Base-by-base conservation (phyloP, 2,797 vertebrate genomes). In the Euphonia xanthogaster region DNA sequence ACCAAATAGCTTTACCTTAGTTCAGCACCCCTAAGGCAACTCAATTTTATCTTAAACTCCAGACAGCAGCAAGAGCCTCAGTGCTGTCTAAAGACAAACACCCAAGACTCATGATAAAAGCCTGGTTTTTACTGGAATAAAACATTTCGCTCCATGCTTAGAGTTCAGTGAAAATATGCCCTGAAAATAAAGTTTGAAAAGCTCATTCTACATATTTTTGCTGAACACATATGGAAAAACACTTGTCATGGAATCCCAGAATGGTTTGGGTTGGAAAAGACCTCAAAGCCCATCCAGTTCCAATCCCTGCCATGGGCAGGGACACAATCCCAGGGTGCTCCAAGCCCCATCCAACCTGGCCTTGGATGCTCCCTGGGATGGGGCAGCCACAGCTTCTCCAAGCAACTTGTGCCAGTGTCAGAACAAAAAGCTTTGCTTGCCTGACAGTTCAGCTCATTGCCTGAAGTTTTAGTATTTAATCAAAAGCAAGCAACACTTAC, bases 401-500 rank as follows among this genome's bases (percentile, higher is more conserved):
- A 17, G 12, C 40, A 66, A 1, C 24, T 2, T 40, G 24, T 66
- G n/a, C 51, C 74, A 86, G 58, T 3, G 61, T 23, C 63, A 61
- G 47, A 47, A 76, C 24, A 54, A 54, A 76, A 68, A 40, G 28
- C 6, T 61, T 54, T 61, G 33, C 21, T 12, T 54, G 30, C 11
- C 25, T 70, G 53, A 54, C 28, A 87, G 45, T 45, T 61, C n/a
- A 40, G 44, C 22, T 13, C 1, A 2, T 9, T 74, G 55, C 22
- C 28, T 47, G 5, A 60, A 47, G 40, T 67, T 67, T 27, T 40
- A 66, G 21, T 7, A 35, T 24, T 63, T 48, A 45, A 39, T 42
- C 28, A 68, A 63, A 93, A 75, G 44, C 61, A 91, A 67, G 39
- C 3, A 53, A 28, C 91, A 98, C 99, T 99, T 97, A 99, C 99